A percentile compares a stretch with the other conserved stretches of the same genome.
Evolutionary conservation across 2,113 vertebrate genomes (phyloP).

Genomic region (Oreochromis niloticus): DNA sequence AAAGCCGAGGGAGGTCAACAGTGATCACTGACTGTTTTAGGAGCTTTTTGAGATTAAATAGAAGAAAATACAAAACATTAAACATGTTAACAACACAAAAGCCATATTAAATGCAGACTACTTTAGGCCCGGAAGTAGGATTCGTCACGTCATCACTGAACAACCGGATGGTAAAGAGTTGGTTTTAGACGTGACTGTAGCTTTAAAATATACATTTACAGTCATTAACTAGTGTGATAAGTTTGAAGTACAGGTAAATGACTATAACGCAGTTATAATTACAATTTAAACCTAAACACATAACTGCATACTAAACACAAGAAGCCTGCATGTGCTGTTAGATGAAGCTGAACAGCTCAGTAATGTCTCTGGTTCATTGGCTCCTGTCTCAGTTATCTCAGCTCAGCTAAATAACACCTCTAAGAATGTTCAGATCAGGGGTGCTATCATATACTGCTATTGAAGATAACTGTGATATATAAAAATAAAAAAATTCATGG

Average conservation of each 20-base stretch:
- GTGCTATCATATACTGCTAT: background rate
- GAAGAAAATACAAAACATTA: too few relatives aligned
- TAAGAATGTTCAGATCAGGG: background rate
- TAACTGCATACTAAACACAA: background rate
- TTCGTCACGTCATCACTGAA: too few relatives aligned
- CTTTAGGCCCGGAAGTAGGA: too few relatives aligned
- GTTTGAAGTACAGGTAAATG: background rate
- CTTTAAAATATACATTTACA: background rate
- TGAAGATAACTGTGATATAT: background rate
- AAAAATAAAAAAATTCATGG: background rate
- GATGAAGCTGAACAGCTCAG: background rate
- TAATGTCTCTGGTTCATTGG: background rate
- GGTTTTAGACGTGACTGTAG: fast-evolving
- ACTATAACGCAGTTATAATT: background rate
- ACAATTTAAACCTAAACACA: background rate
- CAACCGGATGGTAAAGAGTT: background rate
- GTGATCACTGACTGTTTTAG: too few relatives aligned
- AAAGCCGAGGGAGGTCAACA: too few relatives aligned
- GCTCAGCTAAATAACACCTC: background rate
- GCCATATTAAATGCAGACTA: too few relatives aligned
- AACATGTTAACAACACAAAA: too few relatives aligned
- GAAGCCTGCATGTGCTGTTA: background rate
- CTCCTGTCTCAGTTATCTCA: background rate
- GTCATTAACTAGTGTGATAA: background rate
- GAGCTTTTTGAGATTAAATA: too few relatives aligned